Evolutionary conservation across 92 coral and sea anemone species (phyloP), one percentile per base, ranked within the genome.

Genomic region (Epizoanthus illoricatus): DNA sequence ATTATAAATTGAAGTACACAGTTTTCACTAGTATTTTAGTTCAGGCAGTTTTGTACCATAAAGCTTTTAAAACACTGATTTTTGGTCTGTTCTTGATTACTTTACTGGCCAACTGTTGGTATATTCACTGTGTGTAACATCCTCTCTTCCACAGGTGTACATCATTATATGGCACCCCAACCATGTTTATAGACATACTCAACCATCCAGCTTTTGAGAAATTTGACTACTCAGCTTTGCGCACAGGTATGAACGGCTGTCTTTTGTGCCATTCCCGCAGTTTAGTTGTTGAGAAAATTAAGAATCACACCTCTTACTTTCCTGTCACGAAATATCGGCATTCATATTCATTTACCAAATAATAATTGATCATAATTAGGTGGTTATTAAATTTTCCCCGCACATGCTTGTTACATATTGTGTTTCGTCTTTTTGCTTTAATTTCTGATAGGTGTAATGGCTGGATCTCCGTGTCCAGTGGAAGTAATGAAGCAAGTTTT

Each of bases 151-250:
- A 60, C 74, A 96, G 99, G 60, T 96, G 99, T 66, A 89, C 87
- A 5, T 86, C 99, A 9, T 94, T 96, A 1, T 96, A 96, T 73
- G 99, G 99, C 54, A 96, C 99, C 36, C 99, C 99, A 1, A 96
- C 99, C 9, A 96, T 96, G 99, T 96, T 91, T 81, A 96, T 96
- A 54, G 99, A 96, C 64, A 74, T 91, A 70, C 88, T 96, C 6
- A 96, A 93, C 71, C 98, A 93, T 59, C 96, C 94, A 21, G 90
- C 88, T n/a, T 85, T 92, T 52, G 73, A 89, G 49, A 83, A 94
- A 76, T 89, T 80, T 86, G 98, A 96, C 73, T 81, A 88, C 54
- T 87, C 92, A 72, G 84, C 92, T 78, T 72, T 94, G 18, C 88
- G 88, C 49, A 96, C 99, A 88, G 99, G 99, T 96, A 49, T 21